Conservation (phyloP, 2,888 invertebrate species). For the Ceramica pisi region DNA sequence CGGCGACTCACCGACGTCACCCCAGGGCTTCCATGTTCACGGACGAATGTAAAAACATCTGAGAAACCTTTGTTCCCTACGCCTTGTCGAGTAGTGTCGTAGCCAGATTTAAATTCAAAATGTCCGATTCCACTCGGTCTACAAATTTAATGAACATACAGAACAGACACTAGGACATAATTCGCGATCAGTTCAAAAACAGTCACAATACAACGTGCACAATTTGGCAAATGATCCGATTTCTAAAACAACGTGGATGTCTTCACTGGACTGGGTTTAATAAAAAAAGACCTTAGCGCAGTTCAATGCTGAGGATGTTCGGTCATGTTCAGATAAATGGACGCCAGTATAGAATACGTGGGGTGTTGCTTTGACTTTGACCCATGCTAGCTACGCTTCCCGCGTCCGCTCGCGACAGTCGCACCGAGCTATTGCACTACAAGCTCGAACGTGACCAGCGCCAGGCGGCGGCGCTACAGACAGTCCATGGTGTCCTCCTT, state of each 20-base stretch:
- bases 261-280: slow-evolving; percentile 32
- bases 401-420: too few relatives aligned
- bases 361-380: too few relatives aligned
- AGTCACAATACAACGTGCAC: background rate
- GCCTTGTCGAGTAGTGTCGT: background rate
- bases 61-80: background rate
- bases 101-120: slow-evolving; percentile 5
- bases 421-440: too few relatives aligned
- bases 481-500: slow-evolving; percentile 91
- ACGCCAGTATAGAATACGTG: too few relatives aligned
- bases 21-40: too few relatives aligned
- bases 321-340: background rate
- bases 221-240: background rate
- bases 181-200: background rate
- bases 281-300: slow-evolving; percentile 12
- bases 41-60: background rate
- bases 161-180: slow-evolving; percentile 8
- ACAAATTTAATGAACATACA: background rate
- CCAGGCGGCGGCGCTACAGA: slow-evolving; percentile 67
- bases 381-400: too few relatives aligned
- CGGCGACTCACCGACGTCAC: too few relatives aligned
- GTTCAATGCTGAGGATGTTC: background rate
- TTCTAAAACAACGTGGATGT: slow-evolving; percentile 25
- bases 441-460: too few relatives aligned
- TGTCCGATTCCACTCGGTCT: background rate